Base-by-base conservation (phyloP, 2,888 invertebrate genomes). In the Troides aeacus region DNA sequence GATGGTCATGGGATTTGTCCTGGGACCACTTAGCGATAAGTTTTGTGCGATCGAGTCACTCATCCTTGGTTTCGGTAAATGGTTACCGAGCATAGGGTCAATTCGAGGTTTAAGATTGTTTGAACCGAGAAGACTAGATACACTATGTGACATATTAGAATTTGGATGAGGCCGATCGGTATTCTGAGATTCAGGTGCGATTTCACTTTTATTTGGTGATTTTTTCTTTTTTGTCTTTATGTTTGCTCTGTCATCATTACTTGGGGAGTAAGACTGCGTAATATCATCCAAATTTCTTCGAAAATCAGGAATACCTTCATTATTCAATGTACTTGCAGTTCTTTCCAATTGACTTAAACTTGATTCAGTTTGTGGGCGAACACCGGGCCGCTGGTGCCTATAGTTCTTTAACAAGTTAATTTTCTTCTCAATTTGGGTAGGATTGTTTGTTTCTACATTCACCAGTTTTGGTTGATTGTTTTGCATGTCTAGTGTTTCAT, bases 321-420 rank as follows among this genome's bases (percentile, higher is more conserved):
- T 90, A 69, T 88, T 90, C 24, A 90, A 77, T 8, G 88, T 87
- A 68, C 87, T 89, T 0, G 93, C 89, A 0, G 93, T 92, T 73
- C 85, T 84, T 74, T 93, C 93, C 68, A 93, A 74, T 72, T 87
- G 89, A 72, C 87, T 90, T 21, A 93, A 76, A 70, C 90, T 92
- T 0, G 92, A 93, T 75, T 93, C 93, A 0, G 83, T 80, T n/a
- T 82, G 81, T 1, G 89, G 79, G 30, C 90, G 84, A 69, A 75
- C 83, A 0, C 82, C 82, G 0, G 85, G 84, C 17, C 92, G 82
- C 72, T 92, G 92, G 77, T 93, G 93, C 77, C 93, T 85, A 72
- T 93, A 93, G 77, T 93, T 93, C 74, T 93, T 93, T 60, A 93
- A 72, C 50, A 90, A 79, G 74, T 90, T 93, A 30, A 89, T 90